Evolutionary conservation across 1,140 invertebrate genomes (phyloP).

Genomic region (Adoxophyes honmai): DNA sequence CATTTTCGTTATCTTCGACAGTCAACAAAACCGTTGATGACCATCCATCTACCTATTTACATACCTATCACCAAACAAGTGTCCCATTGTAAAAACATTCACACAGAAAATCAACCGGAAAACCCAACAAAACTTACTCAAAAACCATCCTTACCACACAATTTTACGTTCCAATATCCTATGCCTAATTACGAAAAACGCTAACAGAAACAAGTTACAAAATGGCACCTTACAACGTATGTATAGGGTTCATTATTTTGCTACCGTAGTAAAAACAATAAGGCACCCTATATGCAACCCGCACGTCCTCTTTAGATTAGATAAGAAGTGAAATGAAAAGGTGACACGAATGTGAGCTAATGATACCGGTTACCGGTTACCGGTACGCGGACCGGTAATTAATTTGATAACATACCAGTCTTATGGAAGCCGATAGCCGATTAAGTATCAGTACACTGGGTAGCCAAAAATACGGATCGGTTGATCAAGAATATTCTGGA

Average conservation of each 20-base stretch:
- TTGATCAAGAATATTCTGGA: too few species aligned
- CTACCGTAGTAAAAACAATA: conserved; percentile 41
- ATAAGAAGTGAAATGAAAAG: conserved; percentile 67
- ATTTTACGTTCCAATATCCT: conserved; percentile 21
- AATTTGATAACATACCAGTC: conserved; percentile 51
- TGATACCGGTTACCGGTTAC: conserved; percentile 41
- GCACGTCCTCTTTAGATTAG: conserved; percentile 76
- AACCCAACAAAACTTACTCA: conserved; percentile 28
- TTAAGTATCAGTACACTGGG: too few species aligned
- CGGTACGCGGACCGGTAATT: conserved; percentile 51
- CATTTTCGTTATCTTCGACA: conserved; percentile 35
- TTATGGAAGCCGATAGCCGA: conserved; percentile 21
- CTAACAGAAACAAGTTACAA: conserved; percentile 28
- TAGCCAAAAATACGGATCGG: too few species aligned
- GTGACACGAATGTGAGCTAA: conserved; percentile 68
- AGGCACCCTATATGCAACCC: conserved; percentile 62
- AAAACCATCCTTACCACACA: conserved; percentile 33
- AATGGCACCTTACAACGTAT: conserved; percentile 15
- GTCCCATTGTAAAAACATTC: conserved; percentile 59
- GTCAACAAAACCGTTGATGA: conserved; percentile 55
- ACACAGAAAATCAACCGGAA: conserved; percentile 65
- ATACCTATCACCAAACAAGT: conserved; percentile 68
- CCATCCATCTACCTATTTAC: conserved; percentile 72
- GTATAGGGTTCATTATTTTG: conserved; percentile 25
- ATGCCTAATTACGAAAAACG: conserved; percentile 35